Evolutionary conservation across 2,113 vertebrate genomes (phyloP).

Genomic region (Onychostruthus taczanowskii): DNA sequence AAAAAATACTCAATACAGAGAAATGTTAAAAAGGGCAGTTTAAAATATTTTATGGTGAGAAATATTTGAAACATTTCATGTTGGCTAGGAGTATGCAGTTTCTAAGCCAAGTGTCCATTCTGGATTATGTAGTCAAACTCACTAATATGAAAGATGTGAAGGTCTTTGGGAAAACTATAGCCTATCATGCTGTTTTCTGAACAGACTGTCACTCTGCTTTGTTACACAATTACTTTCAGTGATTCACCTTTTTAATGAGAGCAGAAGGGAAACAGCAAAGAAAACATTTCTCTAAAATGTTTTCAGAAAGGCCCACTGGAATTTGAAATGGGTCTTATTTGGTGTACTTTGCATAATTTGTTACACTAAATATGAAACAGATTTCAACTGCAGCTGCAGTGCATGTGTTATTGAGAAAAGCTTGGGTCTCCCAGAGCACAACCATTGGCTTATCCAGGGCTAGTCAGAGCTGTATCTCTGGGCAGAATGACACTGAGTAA

Average conservation of each 20-base stretch:
- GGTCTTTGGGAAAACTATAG: neutral
- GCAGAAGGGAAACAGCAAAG: constrained; percentile 52
- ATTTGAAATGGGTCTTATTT: constrained; percentile 67
- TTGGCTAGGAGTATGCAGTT: neutral
- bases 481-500: neutral
- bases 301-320: constrained; percentile 61
- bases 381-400: constrained; percentile 42
- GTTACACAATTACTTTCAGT: neutral
- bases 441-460: neutral
- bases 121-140: neutral
- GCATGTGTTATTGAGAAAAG: constrained; percentile 20
- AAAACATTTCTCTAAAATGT: constrained; percentile 57
- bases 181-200: neutral
- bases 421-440: neutral
- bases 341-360: constrained; percentile 71
- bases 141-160: neutral
- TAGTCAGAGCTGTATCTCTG: neutral
- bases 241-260: constrained; percentile 20
- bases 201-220: neutral
- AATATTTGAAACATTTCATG: neutral
- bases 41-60: constrained; percentile 8
- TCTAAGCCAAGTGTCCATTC: constrained; percentile 14
- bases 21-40: neutral
- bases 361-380: constrained; percentile 73
- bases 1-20: neutral